These are phyloP conservation scores for Drosophila eohydei DNA, from an alignment of 2,888 invertebrate species.

Conservation along the genomic window DNA sequence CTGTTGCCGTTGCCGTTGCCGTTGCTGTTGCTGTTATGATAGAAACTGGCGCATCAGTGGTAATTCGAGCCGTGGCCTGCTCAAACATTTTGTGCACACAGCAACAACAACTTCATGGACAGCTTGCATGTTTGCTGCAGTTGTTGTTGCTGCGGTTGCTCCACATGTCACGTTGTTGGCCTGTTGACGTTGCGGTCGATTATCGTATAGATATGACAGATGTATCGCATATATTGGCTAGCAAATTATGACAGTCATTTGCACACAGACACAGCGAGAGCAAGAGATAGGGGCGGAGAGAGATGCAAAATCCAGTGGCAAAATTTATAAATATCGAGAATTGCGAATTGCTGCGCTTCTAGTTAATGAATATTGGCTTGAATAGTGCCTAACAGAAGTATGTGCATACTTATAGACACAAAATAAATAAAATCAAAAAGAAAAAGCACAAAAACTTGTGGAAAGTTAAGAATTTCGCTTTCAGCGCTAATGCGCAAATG, in stretches of 20 bases:
- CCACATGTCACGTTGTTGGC: conserved; percentile 43
- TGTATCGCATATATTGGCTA: conserved; percentile 32
- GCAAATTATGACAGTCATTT: conserved; percentile 52
- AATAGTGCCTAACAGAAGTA: not conserved
- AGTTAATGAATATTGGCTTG: not conserved
- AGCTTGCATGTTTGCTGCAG: conserved; percentile 36
- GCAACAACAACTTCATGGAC: conserved; percentile 24
- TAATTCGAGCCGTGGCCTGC: conserved; percentile 50
- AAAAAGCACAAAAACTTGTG: not conserved
- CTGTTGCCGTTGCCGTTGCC: conserved; percentile 3
- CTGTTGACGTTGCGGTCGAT: conserved; percentile 72
- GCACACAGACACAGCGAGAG: conserved; percentile 5
- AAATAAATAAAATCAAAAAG: not conserved
- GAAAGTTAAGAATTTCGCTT: conserved; percentile 3
- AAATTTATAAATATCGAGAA: not conserved
- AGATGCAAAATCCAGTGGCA: not conserved
- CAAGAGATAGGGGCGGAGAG: not conserved
- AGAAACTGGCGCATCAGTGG: conserved; percentile 74
- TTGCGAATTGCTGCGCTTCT: not conserved
- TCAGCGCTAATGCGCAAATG: conserved; percentile 23
- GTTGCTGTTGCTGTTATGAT: conserved; percentile 59
- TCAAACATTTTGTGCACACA: conserved; percentile 53
- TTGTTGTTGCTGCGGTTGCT: conserved; percentile 41
- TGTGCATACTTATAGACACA: not conserved
- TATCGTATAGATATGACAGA: conserved; percentile 65